Percentiles rank a stretch among this genome's conserved stretches.
Evolutionary conservation across 1,140 invertebrate species (phyloP).

Genomic region (Drosophila pectinifera): DNA sequence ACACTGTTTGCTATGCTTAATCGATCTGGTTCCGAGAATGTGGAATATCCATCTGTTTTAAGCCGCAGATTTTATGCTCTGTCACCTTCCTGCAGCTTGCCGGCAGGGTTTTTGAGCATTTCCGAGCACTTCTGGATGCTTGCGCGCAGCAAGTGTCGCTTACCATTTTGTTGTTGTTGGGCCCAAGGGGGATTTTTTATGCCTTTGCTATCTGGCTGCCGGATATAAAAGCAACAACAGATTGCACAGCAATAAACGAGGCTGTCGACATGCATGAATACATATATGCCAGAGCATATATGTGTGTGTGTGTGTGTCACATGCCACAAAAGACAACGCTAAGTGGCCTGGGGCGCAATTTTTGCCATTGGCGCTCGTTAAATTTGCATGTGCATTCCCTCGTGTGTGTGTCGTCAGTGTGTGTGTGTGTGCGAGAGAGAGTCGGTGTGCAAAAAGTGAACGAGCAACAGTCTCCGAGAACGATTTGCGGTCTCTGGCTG

Average conservation of each 20-base stretch:
- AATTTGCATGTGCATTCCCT: conserved; percentile 71
- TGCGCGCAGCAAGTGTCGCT: conserved; percentile 43
- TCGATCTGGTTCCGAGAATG: conserved; percentile 10
- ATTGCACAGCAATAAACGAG: conserved; percentile 55
- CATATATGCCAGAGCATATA: conserved; percentile 15
- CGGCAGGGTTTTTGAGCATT: conserved; percentile 17
- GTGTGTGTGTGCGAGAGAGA: conserved; percentile 9
- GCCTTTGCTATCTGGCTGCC: conserved; percentile 53
- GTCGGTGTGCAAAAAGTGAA: conserved; percentile 58
- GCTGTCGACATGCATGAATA: conserved; percentile 37
- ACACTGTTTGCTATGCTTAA: conserved; percentile 17
- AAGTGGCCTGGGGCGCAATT: conserved; percentile 75
- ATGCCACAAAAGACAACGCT: conserved; percentile 70
- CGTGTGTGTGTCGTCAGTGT: background rate
- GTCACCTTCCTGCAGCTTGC: conserved; percentile 6
- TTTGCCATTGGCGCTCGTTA: conserved; percentile 76
- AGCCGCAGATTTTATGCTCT: conserved; percentile 31
- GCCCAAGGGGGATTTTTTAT: conserved; percentile 49
- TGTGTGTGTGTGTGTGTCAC: conserved; percentile 17
- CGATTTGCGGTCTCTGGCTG: conserved; percentile 55
- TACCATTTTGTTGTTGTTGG: conserved; percentile 37
- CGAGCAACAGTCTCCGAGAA: conserved; percentile 69
- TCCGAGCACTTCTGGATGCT: conserved; percentile 29
- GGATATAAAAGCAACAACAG: conserved; percentile 70
- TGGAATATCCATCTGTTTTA: conserved; percentile 10